Conservation (phyloP, 2,797 vertebrate genomes). For the Halcyon leucocephala region DNA sequence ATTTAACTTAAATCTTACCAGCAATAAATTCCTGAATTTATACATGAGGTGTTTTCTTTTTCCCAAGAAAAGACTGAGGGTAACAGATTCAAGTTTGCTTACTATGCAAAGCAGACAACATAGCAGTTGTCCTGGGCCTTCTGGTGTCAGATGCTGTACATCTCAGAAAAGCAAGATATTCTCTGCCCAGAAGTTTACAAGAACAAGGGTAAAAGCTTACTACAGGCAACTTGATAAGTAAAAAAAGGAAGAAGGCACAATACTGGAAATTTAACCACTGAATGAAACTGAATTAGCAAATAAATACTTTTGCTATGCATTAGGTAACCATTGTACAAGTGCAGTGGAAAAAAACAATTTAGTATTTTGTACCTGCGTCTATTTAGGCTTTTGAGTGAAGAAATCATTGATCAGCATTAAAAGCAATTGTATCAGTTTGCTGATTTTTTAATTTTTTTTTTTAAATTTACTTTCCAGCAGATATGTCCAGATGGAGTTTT, state of each 20-base stretch:
- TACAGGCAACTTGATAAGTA: rapidly evolving
- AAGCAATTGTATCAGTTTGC: background rate
- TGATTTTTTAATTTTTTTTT: too few species aligned
- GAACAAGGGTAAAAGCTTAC: background rate
- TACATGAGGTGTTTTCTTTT: rapidly evolving
- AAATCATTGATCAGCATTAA: background rate
- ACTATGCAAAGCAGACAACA: background rate
- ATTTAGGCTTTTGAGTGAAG: background rate
- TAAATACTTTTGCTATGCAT: background rate
- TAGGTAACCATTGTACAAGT: background rate
- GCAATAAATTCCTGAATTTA: background rate
- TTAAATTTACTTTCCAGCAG: background rate
- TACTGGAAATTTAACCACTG: background rate
- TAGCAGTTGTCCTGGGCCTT: background rate
- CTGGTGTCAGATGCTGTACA: background rate
- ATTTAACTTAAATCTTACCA: background rate
- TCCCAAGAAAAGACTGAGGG: background rate
- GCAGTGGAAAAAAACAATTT: background rate
- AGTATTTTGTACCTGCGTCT: background rate
- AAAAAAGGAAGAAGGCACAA: background rate
- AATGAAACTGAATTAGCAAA: background rate
- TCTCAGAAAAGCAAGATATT: background rate
- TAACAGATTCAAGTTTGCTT: background rate
- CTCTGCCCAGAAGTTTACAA: background rate
- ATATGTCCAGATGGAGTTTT: background rate